phyloP scores from a whole-genome alignment of 2,888 invertebrate species.

The Chymomyza caudatula region DNA sequence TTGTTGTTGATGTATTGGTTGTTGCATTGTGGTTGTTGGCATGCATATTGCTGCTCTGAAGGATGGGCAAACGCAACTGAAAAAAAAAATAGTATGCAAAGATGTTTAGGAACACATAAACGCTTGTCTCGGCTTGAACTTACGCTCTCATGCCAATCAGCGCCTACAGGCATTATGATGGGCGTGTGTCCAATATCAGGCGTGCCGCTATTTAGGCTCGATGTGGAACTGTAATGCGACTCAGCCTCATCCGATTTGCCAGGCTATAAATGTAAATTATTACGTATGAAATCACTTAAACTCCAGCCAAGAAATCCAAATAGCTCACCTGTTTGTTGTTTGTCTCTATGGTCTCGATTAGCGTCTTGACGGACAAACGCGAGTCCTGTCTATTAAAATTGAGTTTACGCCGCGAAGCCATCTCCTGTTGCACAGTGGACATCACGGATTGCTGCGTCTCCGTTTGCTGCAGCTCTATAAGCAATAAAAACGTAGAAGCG shows the following conservation, averaged over 20 bases:
- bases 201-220: constrained; percentile 81
- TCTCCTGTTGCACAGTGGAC: constrained; percentile 81
- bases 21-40: constrained; percentile 43
- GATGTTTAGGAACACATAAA: no score
- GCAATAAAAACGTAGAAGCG: neutral
- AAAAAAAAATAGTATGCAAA: no score
- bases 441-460: constrained; percentile 80
- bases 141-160: constrained; percentile 77
- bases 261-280: constrained; percentile 56
- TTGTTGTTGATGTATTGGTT: constrained; percentile 39
- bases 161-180: constrained; percentile 53
- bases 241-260: constrained; percentile 77
- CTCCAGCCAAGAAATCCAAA: no score
- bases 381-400: constrained; percentile 81
- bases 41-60: constrained; percentile 66
- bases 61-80: constrained; percentile 69
- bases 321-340: constrained; percentile 87
- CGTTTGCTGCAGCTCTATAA: constrained; percentile 67
- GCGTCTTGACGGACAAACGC: constrained; percentile 90
- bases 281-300: neutral
- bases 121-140: constrained; percentile 17
- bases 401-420: constrained; percentile 81
- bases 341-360: constrained; percentile 92
- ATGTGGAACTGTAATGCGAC: constrained; percentile 83
- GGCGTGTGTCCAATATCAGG: constrained; percentile 77